Base-by-base conservation (phyloP, 2,113 vertebrate genomes). In the Columbina picui region DNA sequence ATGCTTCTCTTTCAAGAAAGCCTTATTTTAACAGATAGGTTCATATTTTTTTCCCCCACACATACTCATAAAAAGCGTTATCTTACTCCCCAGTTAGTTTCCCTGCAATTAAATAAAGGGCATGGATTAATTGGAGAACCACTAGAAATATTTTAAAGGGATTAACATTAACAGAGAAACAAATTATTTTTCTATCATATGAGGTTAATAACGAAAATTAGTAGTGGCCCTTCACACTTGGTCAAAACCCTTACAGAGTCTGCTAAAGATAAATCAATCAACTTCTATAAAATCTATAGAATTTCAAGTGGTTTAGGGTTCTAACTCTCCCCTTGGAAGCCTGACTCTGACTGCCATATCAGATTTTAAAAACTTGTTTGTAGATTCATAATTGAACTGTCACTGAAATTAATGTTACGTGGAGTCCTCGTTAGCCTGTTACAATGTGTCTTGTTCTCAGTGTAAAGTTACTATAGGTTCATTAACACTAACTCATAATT, bases 181-280 rank as follows among this genome's bases (percentile, higher is more conserved):
- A 89, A 93, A 91, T 95, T 79, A 89, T 95, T 77, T 79, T 95
- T 76, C 67, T 71, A 63, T 94, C 84, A 90, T 73, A 78, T 84
- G 39, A 91, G 89, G 87, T 94, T 91, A 96, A 91, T 81, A 75
- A 59, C 69, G 82, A 68, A 89, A 96, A 88, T 88, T 34, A 90
- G 74, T 34, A 59, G 70, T 73, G 57, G 30, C 57, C 59, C 67
- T 65, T 76, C 36, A 30, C 49, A 61, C 56, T 81, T 59, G 52
- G 21, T 69, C 32, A 79, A 76, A 76, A 87, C 71, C 23, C 59
- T 78, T 45, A 12, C 22, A 65, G 74, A 73, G 67, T 43, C 90
- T 84, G 65, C 38, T 63, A 43, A 67, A 81, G 34, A 84, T 56
- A 63, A 87, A 63, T 78, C 49, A 85, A 32, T 10, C 12, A 64